Conservation (phyloP, 2,113 vertebrate species). For the Odontesthes bonariensis region DNA sequence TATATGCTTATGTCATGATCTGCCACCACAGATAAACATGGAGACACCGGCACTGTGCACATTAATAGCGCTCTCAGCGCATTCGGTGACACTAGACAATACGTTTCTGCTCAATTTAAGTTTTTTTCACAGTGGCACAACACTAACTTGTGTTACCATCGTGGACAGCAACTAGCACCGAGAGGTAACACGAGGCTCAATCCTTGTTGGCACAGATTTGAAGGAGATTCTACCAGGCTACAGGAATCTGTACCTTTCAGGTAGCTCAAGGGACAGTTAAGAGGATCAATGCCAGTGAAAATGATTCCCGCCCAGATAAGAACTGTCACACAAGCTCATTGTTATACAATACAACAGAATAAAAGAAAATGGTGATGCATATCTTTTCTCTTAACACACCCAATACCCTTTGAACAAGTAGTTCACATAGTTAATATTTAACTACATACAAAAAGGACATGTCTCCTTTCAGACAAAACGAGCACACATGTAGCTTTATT, state of each 20-base stretch:
- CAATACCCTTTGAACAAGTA: conserved; percentile 46
- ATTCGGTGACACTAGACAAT: conserved; percentile 48
- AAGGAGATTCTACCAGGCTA: not conserved
- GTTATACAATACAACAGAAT: not conserved
- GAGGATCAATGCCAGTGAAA: not conserved
- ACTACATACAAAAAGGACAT: conserved; percentile 38
- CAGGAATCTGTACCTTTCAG: not conserved
- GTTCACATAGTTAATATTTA: conserved; percentile 61
- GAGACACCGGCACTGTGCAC: not conserved
- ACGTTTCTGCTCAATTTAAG: conserved; percentile 31
- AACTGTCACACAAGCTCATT: conserved; percentile 14
- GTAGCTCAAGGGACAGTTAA: not conserved
- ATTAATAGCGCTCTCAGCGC: conserved; percentile 5
- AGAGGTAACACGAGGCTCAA: conserved; percentile 46
- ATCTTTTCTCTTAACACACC: conserved; percentile 42
- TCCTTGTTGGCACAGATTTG: conserved; percentile 25
- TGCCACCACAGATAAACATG: not conserved
- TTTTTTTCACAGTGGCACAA: conserved; percentile 53
- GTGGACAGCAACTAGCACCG: conserved; percentile 36
- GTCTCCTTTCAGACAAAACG: no score
- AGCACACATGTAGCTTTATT: no score
- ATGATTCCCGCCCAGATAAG: not conserved
- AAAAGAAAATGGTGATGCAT: conserved; percentile 5
- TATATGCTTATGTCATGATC: conserved; percentile 8
- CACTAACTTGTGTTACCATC: conserved; percentile 38